Evolutionary conservation across 1,140 invertebrate genomes (phyloP), one percentile per base, ranked within the genome.

Genomic region (Neodiprion pinetum): DNA sequence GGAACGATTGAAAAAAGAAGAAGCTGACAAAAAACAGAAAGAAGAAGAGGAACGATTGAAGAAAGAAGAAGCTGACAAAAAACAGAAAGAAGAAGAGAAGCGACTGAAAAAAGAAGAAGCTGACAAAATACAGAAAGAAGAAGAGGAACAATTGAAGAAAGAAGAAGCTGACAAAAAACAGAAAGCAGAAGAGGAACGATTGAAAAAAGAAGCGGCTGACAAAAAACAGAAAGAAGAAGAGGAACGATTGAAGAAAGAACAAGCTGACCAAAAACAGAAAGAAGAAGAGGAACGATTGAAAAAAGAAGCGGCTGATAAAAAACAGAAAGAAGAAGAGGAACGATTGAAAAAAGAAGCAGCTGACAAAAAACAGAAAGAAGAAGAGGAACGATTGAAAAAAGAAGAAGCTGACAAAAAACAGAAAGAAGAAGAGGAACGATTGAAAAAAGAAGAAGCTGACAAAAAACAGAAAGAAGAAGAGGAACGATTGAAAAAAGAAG

Each of bases 101-200:
- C 67, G 28, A 47, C 10, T 48, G 72, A 50, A 75, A 65, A 67
- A 70, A 49, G 67, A 78, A 50, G 73, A 74, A 76, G 28, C 28
- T 3, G 28, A 40, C 0, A 40, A 40, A 5, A 40, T 0, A 21
- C 17, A 21, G 17, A 40, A 5, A 40, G 28, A 40, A 40, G 28
- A 40, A 3, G 69, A 61, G 68, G 65, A 77, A 77, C 71, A 21
- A 75, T 8, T 73, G 77, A 78, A 72, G 75, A 75, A 76, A 77
- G 72, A 75, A 75, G 68, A 76, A 81, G 75, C 67, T 66, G 61
- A 75, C 71, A 72, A 65, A 66, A 77, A 68, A 74, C 48, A 73
- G 70, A 70, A 70, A 71, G 67, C 79, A 28, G 75, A 73, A 75
- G 61, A 77, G 70, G 65, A 74, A 68, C 48, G 70, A 40, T 40